These are phyloP conservation scores for Choreutis nemorana DNA, from an alignment of 2,888 invertebrate genomes.

Conservation along the genomic window DNA sequence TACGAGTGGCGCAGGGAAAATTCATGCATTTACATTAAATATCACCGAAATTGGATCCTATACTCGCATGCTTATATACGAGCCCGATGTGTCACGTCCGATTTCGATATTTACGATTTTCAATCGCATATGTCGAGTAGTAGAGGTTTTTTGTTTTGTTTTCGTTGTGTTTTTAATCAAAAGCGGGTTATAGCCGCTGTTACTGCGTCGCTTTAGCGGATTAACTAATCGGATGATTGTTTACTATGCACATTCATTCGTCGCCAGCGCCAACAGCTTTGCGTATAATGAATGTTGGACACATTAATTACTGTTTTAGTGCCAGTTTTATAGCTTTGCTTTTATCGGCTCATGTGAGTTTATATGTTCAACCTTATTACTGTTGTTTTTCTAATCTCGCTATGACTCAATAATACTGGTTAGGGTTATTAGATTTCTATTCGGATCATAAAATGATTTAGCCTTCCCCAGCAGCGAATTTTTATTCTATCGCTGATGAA, in stretches of 20 bases:
- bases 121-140: slow-evolving; percentile 41
- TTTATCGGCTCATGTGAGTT: slow-evolving; percentile 50
- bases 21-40: slow-evolving; percentile 66
- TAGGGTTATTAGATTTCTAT: slow-evolving; percentile 5
- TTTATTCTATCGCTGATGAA: too few relatives aligned
- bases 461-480: too few relatives aligned
- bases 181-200: slow-evolving; percentile 23
- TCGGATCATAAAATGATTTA: too few relatives aligned
- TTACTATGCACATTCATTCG: slow-evolving; percentile 32
- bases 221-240: slow-evolving; percentile 55
- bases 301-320: slow-evolving; percentile 59
- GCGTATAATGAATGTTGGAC: slow-evolving; percentile 47
- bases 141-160: slow-evolving; percentile 17
- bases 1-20: slow-evolving; percentile 60
- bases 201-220: slow-evolving; percentile 30
- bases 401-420: slow-evolving; percentile 54
- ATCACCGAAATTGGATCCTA: slow-evolving; percentile 56
- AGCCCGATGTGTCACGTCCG: slow-evolving; percentile 36
- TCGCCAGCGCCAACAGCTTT: slow-evolving; percentile 32
- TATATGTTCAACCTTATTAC: slow-evolving; percentile 46
- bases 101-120: slow-evolving; percentile 53
- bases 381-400: slow-evolving; percentile 30
- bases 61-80: slow-evolving; percentile 47
- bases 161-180: slow-evolving; percentile 36
- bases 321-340: slow-evolving; percentile 42